Conservation (phyloP, 2,888 invertebrate species). For the Heliconius charithonia region DNA sequence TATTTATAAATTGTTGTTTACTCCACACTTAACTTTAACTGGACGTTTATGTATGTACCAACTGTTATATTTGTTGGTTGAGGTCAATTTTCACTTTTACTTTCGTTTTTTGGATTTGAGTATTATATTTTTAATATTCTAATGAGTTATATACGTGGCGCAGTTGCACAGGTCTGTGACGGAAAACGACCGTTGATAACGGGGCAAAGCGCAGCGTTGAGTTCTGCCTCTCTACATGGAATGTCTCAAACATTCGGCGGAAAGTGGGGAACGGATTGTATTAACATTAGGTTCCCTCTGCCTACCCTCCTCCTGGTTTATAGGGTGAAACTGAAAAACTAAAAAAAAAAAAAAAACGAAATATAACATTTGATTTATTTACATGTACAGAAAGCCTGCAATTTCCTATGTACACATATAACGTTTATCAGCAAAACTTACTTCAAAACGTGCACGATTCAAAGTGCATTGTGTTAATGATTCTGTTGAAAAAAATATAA, state of each 20-base stretch:
- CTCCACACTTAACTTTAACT: constrained; percentile 1
- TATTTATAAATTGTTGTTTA: constrained; percentile 28
- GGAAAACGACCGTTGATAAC: no score
- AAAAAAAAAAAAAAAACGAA: background rate
- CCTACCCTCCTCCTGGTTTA: background rate
- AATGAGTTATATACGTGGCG: background rate
- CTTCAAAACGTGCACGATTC: constrained; percentile 1
- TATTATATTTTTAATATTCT: background rate
- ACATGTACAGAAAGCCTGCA: background rate
- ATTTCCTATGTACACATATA: background rate
- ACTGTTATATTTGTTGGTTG: background rate
- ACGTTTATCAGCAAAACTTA: background rate
- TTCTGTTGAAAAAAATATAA: background rate
- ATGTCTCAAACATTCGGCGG: background rate
- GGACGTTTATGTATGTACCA: constrained; percentile 4
- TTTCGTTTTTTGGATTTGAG: background rate
- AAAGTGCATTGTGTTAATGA: constrained; percentile 1
- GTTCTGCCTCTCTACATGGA: background rate
- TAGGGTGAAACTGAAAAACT: no score
- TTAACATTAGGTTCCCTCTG: background rate
- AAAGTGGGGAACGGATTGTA: background rate
- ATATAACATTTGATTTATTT: background rate
- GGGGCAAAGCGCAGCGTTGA: background rate
- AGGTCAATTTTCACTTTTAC: no score
- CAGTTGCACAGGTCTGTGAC: no score